These are phyloP conservation scores for Beris morrisii DNA, from an alignment of 2,888 invertebrate species.

Conservation along the genomic window DNA sequence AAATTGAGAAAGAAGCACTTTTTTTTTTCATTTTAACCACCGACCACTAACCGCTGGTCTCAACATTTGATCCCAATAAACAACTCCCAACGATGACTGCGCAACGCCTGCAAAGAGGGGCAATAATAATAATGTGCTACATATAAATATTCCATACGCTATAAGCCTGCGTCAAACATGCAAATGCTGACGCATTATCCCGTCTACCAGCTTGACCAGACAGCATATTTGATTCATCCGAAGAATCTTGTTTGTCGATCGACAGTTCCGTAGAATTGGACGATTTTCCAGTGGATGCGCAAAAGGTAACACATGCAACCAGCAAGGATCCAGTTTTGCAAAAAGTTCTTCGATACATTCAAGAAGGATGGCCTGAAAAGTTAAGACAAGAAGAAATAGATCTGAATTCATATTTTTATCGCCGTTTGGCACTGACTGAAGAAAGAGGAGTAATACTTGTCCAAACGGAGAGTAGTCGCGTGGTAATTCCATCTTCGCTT, in stretches of 20 bases:
- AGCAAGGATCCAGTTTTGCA: constrained; percentile 14
- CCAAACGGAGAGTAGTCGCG: no score
- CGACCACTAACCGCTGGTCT: neutral
- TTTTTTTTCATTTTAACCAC: neutral
- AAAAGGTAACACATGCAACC: constrained; percentile 23
- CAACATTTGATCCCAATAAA: no score
- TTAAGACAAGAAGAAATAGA: neutral
- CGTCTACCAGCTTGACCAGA: constrained; percentile 39
- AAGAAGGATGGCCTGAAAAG: constrained; percentile 33
- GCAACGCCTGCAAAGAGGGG: no score
- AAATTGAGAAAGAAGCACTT: constrained; percentile 40
- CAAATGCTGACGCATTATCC: constrained; percentile 38
- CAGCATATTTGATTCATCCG: constrained; percentile 32
- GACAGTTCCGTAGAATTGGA: constrained; percentile 15
- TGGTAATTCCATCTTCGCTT: no score
- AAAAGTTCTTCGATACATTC: constrained; percentile 19
- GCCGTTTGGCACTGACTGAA: no score
- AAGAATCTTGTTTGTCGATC: constrained; percentile 30
- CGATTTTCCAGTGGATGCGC: constrained; percentile 28
- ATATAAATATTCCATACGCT: no score
- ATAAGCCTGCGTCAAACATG: neutral
- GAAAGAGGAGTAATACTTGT: no score
- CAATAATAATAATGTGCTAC: no score
- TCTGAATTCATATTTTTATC: no score
- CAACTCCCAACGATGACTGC: no score